phyloP scores from a whole-genome alignment of 1,140 invertebrate species.

The Venustaconcha ellipsiformis region DNA sequence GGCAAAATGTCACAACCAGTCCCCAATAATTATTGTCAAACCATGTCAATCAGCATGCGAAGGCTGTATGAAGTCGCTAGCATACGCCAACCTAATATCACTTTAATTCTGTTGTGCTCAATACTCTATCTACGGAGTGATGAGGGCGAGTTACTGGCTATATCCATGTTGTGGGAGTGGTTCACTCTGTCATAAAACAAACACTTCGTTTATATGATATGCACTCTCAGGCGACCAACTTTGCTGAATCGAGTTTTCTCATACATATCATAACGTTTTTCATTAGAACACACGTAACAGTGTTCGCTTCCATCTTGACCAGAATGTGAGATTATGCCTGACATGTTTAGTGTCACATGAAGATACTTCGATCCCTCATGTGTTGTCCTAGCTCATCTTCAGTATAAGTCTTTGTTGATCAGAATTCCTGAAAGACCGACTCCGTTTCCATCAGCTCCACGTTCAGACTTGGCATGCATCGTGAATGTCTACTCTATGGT shows the following conservation, averaged over 20 bases:
- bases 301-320: slow-evolving; percentile 4
- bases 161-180: not conserved
- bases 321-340: slow-evolving; percentile 15
- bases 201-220: slow-evolving; percentile 1
- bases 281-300: slow-evolving; percentile 29
- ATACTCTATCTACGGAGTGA: not conserved
- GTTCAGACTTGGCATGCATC: slow-evolving; percentile 9
- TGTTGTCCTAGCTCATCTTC: slow-evolving; percentile 30
- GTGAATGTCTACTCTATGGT: slow-evolving; percentile 47
- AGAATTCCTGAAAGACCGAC: slow-evolving; percentile 15
- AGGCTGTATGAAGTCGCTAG: not conserved
- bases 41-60: not conserved
- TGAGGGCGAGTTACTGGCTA: not conserved
- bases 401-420: slow-evolving; percentile 25
- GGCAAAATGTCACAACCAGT: no score
- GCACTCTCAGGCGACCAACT: slow-evolving; percentile 10
- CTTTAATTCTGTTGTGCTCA: slow-evolving; percentile 1
- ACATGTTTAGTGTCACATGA: slow-evolving; percentile 16
- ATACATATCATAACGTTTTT: slow-evolving; percentile 15
- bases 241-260: not conserved
- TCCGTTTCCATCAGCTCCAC: not conserved
- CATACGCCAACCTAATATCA: slow-evolving; percentile 3
- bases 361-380: slow-evolving; percentile 29
- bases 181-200: not conserved
- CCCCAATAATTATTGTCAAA: not conserved